Evolutionary conservation across 2,888 invertebrate species (phyloP).

Genomic region (Neelides folsomi): DNA sequence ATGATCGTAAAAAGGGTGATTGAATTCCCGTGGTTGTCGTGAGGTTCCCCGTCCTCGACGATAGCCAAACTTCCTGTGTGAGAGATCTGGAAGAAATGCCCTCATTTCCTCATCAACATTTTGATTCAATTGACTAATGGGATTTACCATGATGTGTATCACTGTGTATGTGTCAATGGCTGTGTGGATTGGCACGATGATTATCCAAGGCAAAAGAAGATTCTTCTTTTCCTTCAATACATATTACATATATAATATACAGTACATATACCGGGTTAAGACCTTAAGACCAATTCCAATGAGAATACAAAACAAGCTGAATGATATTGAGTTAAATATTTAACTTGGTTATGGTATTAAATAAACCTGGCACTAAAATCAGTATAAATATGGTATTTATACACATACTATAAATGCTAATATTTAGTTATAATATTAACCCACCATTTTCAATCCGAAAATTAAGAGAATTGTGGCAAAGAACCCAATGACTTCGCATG

Average conservation of each 20-base stretch:
- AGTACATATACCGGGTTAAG: no score
- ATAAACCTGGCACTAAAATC: no score
- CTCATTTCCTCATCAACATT: no score
- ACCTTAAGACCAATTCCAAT: no score
- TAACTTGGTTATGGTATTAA: no score
- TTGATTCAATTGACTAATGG: background rate
- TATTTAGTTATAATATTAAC: constrained; percentile 19
- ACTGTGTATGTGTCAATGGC: constrained; percentile 23
- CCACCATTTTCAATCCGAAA: constrained; percentile 57
- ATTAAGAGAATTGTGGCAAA: constrained; percentile 53
- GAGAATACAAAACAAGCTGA: no score
- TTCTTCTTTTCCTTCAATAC: constrained; percentile 60
- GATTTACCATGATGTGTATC: constrained; percentile 22
- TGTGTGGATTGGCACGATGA: constrained; percentile 45
- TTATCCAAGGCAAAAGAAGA: constrained; percentile 61
- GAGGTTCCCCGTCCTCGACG: constrained; percentile 12
- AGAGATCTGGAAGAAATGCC: no score
- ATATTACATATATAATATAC: no score
- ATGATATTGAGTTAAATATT: no score
- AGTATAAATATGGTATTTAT: no score
- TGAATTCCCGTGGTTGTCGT: constrained; percentile 11
- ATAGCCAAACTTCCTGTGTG: background rate
- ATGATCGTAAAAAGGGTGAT: constrained; percentile 8
- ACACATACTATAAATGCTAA: no score
- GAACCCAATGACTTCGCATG: constrained; percentile 53